Evolutionary conservation across 2,113 vertebrate species (phyloP), one percentile per base, ranked within the genome.

Genomic region (Agelaius phoeniceus): DNA sequence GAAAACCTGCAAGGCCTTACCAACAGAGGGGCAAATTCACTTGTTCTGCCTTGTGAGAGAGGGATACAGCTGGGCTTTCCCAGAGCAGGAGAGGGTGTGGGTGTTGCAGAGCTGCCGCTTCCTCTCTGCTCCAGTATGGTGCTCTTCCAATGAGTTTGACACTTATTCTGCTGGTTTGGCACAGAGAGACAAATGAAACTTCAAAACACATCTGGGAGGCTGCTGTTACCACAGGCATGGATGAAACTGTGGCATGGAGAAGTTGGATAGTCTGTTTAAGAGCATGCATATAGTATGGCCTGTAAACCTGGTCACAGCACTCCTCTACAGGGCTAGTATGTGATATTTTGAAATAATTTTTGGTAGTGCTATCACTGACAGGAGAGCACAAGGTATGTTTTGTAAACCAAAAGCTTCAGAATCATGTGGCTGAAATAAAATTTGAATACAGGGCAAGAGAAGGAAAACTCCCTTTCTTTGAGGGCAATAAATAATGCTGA

Each of bases 91-190:
- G 11, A 41, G 15, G 5, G 18, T 27, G 26, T 17, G 31, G 21
- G 37, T 62, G 68, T 31, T 84, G 30, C 48, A 71, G 76, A 62
- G 16, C 51, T 77, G 46, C 58, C 28, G 10, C 39, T n/a, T 80
- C 27, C 31, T 51, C 51, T 68, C 43, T 5, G 12, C 33, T 59
- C 30, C 4, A 1, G 7, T 17, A 5, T 0, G 0, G 9, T 31
- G 44, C 37, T 85, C 27, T 73, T 78, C 58, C 68, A 55, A 8
- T 10, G 10, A 12, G 6, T 37, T 65, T 85, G 65, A 17, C 31
- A 26, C 20, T 62, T 66, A 27, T 79, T 63, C 68, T 74, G 68
- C 68, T 95, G 10, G 16, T 66, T 66, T 59, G 85, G 48, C 85
- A 78, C 35, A 51, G 33, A 73, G 16, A 54, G 46, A 44, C 46